These are phyloP conservation scores for Actenoides hombroni DNA, from an alignment of 2,113 vertebrate species.

Conservation along the genomic window DNA sequence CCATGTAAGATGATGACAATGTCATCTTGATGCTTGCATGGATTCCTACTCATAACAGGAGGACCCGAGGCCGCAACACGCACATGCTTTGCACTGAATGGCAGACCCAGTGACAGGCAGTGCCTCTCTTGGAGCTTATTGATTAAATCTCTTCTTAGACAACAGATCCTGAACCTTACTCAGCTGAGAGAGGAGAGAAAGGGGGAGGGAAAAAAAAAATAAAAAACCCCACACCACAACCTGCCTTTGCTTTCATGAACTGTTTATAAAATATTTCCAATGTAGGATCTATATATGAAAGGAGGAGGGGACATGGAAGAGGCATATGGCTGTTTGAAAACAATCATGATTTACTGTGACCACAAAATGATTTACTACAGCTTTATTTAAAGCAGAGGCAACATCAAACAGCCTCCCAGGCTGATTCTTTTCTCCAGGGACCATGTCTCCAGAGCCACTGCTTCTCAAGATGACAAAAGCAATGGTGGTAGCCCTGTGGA, in stretches of 20 bases:
- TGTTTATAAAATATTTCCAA: neutral
- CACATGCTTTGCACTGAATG: neutral
- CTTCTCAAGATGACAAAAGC: neutral
- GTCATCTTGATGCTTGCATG: neutral
- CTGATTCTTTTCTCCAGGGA: neutral
- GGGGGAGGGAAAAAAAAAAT: too few species aligned
- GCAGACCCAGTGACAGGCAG: neutral
- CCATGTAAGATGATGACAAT: neutral
- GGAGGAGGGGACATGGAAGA: neutral
- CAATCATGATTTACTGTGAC: neutral
- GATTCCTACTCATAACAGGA: neutral
- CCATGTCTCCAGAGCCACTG: neutral
- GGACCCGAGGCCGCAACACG: rapidly evolving
- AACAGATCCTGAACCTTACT: neutral
- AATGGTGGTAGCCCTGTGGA: neutral
- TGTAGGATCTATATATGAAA: neutral
- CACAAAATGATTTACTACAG: neutral
- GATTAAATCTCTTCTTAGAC: neutral
- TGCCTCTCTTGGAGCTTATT: neutral
- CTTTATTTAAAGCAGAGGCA: neutral
- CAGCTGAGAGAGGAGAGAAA: neutral
- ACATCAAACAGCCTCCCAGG: neutral
- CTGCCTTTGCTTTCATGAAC: neutral
- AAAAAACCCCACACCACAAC: too few species aligned
- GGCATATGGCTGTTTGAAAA: neutral